Conservation (phyloP, 1,140 invertebrate species). For the Spodoptera frugiperda region DNA sequence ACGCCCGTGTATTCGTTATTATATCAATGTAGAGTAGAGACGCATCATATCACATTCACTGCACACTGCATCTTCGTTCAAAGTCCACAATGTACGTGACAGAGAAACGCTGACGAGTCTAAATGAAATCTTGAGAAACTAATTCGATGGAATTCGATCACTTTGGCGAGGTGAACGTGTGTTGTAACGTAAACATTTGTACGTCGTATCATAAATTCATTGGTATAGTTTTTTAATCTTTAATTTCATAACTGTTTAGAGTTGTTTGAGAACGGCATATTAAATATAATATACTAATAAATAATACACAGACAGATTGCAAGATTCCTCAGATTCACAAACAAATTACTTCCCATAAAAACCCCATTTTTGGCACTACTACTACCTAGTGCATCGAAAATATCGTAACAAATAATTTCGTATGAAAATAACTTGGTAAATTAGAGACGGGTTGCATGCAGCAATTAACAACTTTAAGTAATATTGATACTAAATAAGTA, state of each 20-base stretch:
- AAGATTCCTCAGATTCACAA: too few species aligned
- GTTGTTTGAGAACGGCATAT: background rate
- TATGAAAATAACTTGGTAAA: slow-evolving; percentile 52
- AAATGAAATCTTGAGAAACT: background rate
- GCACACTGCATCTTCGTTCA: background rate
- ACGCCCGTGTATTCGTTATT: slow-evolving; percentile 48
- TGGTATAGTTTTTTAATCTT: slow-evolving; percentile 8
- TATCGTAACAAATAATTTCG: slow-evolving; percentile 11
- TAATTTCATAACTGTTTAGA: background rate
- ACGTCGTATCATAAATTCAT: background rate
- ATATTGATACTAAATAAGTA: slow-evolving; percentile 67
- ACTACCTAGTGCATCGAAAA: background rate
- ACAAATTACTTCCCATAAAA: too few species aligned
- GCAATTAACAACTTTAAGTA: slow-evolving; percentile 55
- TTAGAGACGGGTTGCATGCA: slow-evolving; percentile 43
- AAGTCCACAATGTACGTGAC: slow-evolving; percentile 39
- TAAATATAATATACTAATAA: background rate
- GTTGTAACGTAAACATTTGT: slow-evolving; percentile 12
- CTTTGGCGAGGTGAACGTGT: slow-evolving; percentile 26
- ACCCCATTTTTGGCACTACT: too few species aligned
- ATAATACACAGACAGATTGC: too few species aligned
- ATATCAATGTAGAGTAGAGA: slow-evolving; percentile 39
- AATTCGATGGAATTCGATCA: slow-evolving; percentile 29
- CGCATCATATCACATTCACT: slow-evolving; percentile 35
- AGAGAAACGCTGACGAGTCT: slow-evolving; percentile 25